Evolutionary conservation across 2,888 invertebrate species (phyloP), one percentile per base, ranked within the genome.

Genomic region (Branchipolynoe longqiensis): DNA sequence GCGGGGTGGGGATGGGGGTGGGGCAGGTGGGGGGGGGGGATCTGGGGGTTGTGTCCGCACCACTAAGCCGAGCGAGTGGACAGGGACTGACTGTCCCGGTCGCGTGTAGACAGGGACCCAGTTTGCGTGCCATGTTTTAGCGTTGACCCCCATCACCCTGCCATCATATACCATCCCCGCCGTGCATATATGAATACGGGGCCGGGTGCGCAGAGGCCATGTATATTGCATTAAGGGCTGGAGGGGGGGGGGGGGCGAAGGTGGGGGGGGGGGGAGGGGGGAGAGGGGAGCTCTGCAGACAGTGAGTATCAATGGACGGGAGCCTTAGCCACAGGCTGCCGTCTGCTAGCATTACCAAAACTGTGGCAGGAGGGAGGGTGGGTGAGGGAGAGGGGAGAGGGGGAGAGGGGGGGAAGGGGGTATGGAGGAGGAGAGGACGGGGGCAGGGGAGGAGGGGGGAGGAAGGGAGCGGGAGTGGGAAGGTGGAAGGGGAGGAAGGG

Each of bases 201-300:
- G 18, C 1, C 6, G 36, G 48, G 36, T 0, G 1, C 36, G 38
- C 18, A 31, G 38, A 3, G 4, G 36, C 14, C 36, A 38, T 69
- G 62, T 69, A 69, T 33, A 33, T 4, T 69, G 69, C 69, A 69
- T 69, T 69, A 69, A 69, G 69, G n/a, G 36, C 62, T 8, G 69
- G 36, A 18, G 69, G 3, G n/a, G 36, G 12, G n/a, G n/a, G n/a
- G n/a, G n/a, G n/a, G n/a, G n/a, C n/a, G n/a, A n/a, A 69, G 38
- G 69, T 18, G 36, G 28, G 14, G 69, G 36, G 14, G 69, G 3
- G n/a, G 36, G 12, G n/a, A n/a, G n/a, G n/a, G n/a, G n/a, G n/a
- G n/a, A n/a, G n/a, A n/a, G n/a, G n/a, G 69, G 33, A 3, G 6
- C 36, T 22, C 2, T 18, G 69, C 36, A 69, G 69, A 6, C 36